Evolutionary conservation across 2,888 invertebrate species (phyloP).

Genomic region (Sinopyrophorus schimmeli): DNA sequence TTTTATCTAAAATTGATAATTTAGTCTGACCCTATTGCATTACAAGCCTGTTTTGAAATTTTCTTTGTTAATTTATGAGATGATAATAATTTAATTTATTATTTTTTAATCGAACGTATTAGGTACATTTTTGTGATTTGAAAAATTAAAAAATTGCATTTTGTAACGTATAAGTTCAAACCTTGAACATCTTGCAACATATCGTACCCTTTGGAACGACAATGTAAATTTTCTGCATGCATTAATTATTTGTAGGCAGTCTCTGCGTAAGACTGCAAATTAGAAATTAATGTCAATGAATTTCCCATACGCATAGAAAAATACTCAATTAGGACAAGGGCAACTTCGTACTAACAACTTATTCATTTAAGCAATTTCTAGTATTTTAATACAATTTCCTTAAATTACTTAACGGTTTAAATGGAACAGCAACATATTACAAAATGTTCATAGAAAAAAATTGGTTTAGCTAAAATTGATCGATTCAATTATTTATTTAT

Average conservation of each 20-base stretch:
- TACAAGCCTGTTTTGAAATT: no score
- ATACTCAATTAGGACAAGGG: conserved; percentile 34
- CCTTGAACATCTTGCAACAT: conserved; percentile 2
- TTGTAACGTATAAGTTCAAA: neutral
- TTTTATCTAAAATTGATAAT: neutral
- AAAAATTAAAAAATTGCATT: neutral
- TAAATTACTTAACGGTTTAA: conserved; percentile 1
- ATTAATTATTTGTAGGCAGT: conserved; percentile 1
- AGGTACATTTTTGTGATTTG: no score
- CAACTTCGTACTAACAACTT: conserved; percentile 8
- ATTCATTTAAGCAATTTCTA: conserved; percentile 8
- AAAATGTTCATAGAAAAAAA: no score
- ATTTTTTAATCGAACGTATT: no score
- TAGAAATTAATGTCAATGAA: conserved; percentile 17
- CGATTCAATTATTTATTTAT: no score
- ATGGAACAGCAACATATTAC: neutral
- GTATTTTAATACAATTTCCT: conserved; percentile 5
- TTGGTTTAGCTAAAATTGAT: no score
- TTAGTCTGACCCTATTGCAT: neutral
- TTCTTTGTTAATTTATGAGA: no score
- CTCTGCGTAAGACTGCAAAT: conserved; percentile 9
- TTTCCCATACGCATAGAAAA: conserved; percentile 21
- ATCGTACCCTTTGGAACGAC: conserved; percentile 3
- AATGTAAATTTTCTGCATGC: neutral
- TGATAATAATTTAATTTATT: no score